Conservation (phyloP, 2,797 vertebrate species). For the Poeciliopsis turneri region DNA sequence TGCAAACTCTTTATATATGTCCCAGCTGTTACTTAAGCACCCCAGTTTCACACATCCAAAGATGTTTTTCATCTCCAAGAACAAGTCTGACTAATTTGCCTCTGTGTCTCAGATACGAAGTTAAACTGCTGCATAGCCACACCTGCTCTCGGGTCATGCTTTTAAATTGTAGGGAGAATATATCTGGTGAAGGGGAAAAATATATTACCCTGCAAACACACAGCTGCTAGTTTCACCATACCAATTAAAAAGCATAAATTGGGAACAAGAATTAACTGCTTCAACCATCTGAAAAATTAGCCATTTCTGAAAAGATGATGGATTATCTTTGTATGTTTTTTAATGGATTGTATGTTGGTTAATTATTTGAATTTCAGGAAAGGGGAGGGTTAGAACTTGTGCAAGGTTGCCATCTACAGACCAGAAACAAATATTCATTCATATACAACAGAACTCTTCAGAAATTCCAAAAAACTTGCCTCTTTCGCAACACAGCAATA, state of each 20-base stretch:
- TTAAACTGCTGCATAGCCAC: constrained; percentile 1
- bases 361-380: background rate
- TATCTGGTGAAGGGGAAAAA: background rate
- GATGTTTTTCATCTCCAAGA: constrained; percentile 37
- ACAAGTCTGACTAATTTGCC: constrained; percentile 5
- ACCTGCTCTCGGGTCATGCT: constrained; percentile 7
- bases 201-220: background rate
- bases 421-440: constrained; percentile 14
- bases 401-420: constrained; percentile 72
- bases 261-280: background rate
- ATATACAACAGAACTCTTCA: background rate
- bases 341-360: background rate
- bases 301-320: background rate
- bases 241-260: background rate
- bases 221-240: background rate
- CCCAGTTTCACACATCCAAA: constrained; percentile 41
- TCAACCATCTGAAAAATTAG: constrained; percentile 4
- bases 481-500: background rate
- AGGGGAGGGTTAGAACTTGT: background rate
- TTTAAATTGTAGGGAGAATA: background rate
- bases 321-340: background rate
- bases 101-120: constrained; percentile 27
- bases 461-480: background rate
- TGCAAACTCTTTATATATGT: constrained; percentile 22
- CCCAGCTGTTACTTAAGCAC: constrained; percentile 29